Evolutionary conservation across 2,113 vertebrate species (phyloP).

Genomic region (Alosa alosa): DNA sequence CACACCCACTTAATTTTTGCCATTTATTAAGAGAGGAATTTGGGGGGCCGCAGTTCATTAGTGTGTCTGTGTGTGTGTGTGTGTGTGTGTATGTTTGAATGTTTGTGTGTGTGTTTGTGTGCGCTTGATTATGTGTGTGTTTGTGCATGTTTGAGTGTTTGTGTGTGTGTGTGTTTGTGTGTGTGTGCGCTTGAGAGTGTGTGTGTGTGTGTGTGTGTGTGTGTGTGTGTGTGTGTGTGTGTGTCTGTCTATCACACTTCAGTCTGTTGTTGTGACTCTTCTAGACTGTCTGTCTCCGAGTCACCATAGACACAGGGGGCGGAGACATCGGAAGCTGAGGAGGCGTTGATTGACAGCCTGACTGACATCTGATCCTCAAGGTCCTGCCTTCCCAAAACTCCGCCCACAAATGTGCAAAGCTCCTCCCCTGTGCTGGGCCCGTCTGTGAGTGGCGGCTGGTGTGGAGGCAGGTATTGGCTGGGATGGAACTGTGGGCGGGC

Average conservation of each 20-base stretch:
- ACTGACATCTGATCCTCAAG: conserved; percentile 59
- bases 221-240: conserved; percentile 57
- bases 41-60: too few relatives aligned
- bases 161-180: conserved; percentile 11
- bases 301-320: conserved; percentile 75
- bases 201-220: conserved; percentile 51
- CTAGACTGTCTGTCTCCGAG: conserved; percentile 82
- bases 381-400: conserved; percentile 70
- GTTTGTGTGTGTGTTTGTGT: background rate
- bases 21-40: too few relatives aligned
- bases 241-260: conserved; percentile 78
- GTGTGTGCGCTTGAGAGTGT: background rate
- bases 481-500: conserved; percentile 84
- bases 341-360: conserved; percentile 78
- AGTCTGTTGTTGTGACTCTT: conserved; percentile 44
- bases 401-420: conserved; percentile 75
- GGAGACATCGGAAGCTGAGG: conserved; percentile 80
- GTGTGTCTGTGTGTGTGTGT: background rate
- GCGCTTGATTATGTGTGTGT: background rate
- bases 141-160: conserved; percentile 20
- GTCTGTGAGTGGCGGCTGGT: conserved; percentile 80
- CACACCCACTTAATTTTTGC: too few relatives aligned
- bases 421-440: conserved; percentile 64
- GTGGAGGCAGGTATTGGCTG: conserved; percentile 94
- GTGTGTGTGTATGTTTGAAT: background rate